A percentile compares a stretch with the other conserved stretches of the same genome.
Conservation (phyloP, 2,888 invertebrate species). For the Callyntrura guangdongensis region DNA sequence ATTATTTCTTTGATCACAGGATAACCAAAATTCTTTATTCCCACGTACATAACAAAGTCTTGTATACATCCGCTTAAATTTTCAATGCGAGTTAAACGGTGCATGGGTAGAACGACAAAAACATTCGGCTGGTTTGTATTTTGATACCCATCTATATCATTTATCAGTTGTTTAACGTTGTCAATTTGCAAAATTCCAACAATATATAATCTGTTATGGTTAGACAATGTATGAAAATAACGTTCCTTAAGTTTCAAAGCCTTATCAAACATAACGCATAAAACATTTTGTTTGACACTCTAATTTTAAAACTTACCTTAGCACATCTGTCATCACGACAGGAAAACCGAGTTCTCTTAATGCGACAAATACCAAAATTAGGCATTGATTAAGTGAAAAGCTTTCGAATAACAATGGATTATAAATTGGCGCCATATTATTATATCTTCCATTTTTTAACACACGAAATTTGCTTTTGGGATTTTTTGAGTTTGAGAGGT, state of each 20-base stretch:
- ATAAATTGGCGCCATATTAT: too few relatives aligned
- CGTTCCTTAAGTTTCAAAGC: too few relatives aligned
- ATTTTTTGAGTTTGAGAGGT: too few relatives aligned
- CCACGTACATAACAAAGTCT: slow-evolving; percentile 71
- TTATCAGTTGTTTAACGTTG: not conserved
- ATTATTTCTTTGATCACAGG: slow-evolving; percentile 79
- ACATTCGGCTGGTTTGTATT: not conserved
- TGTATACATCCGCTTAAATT: slow-evolving; percentile 11
- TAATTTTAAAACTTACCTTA: slow-evolving; percentile 73
- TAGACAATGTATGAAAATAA: too few relatives aligned
- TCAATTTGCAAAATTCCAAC: slow-evolving; percentile 73
- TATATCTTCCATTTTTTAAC: not conserved
- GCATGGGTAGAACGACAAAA: not conserved
- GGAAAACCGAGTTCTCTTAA: slow-evolving; percentile 81
- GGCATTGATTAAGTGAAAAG: slow-evolving; percentile 69
- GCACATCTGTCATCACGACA: slow-evolving; percentile 79
- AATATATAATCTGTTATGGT: slow-evolving; percentile 77
- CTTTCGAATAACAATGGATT: slow-evolving; percentile 61
- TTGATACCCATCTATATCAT: not conserved
- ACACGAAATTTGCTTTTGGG: not conserved
- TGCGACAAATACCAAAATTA: slow-evolving; percentile 80
- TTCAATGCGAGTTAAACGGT: not conserved
- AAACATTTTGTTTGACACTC: too few relatives aligned
- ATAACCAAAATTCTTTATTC: slow-evolving; percentile 78
- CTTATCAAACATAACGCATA: too few relatives aligned